Evolutionary conservation across 2,113 vertebrate genomes (phyloP), one percentile per base, ranked within the genome.

Genomic region (Athene cunicularia): DNA sequence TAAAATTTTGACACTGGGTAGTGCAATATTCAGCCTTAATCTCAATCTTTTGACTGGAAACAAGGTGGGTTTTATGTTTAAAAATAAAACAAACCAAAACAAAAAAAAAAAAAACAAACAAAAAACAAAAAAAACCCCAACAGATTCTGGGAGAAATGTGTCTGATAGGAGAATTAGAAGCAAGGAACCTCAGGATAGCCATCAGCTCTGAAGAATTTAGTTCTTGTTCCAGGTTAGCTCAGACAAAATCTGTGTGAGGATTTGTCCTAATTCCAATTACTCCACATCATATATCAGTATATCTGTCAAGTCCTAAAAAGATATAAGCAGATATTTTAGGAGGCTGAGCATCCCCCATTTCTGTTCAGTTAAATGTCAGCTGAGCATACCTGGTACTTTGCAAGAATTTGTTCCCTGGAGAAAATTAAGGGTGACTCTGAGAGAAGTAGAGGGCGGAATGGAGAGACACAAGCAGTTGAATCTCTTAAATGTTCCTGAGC

Each of bases 291-390:
- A 72, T 39, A 73, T 64, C 82, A 71, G 56, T 81, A 39, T 27
- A 94, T 41, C n/a, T 95, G 80, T 66, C 80, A 93, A 84, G 52
- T 56, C 47, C 68, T 79, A 41, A 63, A 77, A 95, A 79, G 68
- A 37, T 77, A 52, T 67, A 52, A 92, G 67, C 10, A 58, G 75
- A 43, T 91, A 91, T 91, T 93, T 92, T 75, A 90, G 30, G 83
- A 95, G 75, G 21, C 33, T 84, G 56, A 84, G 49, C 56, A 84
- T 52, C 47, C 80, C 45, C 43, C 88, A 27, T 90, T 96, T 87
- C 84, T 94, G n/a, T 68, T 93, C 90, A 55, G 87, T 80, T 95
- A 86, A 85, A 95, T 62, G 85, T 86, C 88, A 94, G 28, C 50
- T 88, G 82, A 88, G 21, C 50, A 67, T 88, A 74, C 72, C 75